Percentiles rank a stretch among this genome's conserved stretches.
Evolutionary conservation across 1,140 invertebrate genomes (phyloP).

Genomic region (Drosophila lini): DNA sequence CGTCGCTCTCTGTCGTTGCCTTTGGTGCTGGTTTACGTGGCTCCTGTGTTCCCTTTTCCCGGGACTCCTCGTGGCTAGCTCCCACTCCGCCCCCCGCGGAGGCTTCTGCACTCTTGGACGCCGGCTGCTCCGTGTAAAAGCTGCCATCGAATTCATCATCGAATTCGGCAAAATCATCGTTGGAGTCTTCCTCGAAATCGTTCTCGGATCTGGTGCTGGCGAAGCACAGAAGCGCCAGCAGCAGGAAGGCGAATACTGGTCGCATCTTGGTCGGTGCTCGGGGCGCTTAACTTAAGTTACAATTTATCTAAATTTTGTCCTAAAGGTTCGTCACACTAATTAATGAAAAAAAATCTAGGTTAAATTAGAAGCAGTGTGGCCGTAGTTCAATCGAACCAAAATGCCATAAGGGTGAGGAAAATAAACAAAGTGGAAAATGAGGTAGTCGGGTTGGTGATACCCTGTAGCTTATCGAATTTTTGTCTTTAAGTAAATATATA

Average conservation of each 20-base stretch:
- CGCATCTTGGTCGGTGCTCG: slow-evolving; percentile 52
- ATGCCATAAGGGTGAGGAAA: background rate
- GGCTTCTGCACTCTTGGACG: slow-evolving; percentile 58
- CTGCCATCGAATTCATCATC: slow-evolving; percentile 94
- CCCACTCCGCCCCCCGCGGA: slow-evolving; percentile 17
- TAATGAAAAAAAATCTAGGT: slow-evolving; percentile 70
- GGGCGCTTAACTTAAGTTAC: slow-evolving; percentile 51
- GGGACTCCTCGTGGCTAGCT: slow-evolving; percentile 6
- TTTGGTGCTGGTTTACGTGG: slow-evolving; percentile 20
- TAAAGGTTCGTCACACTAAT: slow-evolving; percentile 67
- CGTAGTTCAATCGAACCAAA: background rate
- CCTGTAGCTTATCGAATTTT: background rate
- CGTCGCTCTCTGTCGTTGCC: slow-evolving; percentile 34
- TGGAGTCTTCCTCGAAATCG: slow-evolving; percentile 53
- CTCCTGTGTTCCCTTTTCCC: slow-evolving; percentile 27
- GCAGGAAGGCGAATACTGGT: slow-evolving; percentile 65
- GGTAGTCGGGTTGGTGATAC: background rate
- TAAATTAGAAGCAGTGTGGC: slow-evolving; percentile 45
- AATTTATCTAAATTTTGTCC: slow-evolving; percentile 57
- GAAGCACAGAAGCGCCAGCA: slow-evolving; percentile 62
- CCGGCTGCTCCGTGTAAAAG: slow-evolving; percentile 52
- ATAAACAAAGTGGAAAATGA: background rate
- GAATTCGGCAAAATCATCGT: slow-evolving; percentile 98
- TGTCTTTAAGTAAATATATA: too few relatives aligned
- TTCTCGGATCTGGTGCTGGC: slow-evolving; percentile 46